Percentiles rank a stretch among this genome's conserved stretches.
Evolutionary conservation across 1,140 invertebrate species (phyloP).

Genomic region (Lepidurus couesii): DNA sequence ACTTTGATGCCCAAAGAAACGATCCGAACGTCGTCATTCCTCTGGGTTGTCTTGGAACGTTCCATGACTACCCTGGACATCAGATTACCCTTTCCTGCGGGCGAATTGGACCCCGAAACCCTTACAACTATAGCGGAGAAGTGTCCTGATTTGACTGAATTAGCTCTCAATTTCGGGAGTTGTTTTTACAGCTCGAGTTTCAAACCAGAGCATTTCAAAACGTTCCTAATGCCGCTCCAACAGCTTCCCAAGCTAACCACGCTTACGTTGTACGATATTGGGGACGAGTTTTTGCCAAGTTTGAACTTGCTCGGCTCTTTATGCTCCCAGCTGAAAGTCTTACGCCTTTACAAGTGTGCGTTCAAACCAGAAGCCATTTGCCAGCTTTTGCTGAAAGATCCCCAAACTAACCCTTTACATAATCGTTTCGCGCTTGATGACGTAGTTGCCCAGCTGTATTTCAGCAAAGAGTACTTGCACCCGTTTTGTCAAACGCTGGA

Average conservation of each 20-base stretch:
- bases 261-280: neutral
- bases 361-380: neutral
- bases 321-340: neutral
- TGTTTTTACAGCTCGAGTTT: neutral
- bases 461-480: neutral
- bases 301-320: neutral
- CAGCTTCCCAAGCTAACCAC: neutral
- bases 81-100: neutral
- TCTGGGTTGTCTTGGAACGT: slow-evolving; percentile 8
- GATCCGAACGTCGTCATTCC: neutral
- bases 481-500: slow-evolving; percentile 3
- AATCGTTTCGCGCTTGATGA: neutral
- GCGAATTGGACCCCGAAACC: neutral
- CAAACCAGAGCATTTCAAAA: neutral
- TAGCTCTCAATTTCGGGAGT: neutral
- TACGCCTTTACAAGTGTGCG: neutral
- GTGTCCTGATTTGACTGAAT: neutral
- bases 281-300: neutral
- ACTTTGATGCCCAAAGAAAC: neutral
- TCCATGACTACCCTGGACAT: neutral
- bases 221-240: neutral
- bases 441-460: neutral
- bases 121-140: neutral
- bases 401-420: neutral
- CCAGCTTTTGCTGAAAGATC: neutral